These are phyloP conservation scores for Hipparchia semele DNA, from an alignment of 2,888 invertebrate species.

Conservation along the genomic window DNA sequence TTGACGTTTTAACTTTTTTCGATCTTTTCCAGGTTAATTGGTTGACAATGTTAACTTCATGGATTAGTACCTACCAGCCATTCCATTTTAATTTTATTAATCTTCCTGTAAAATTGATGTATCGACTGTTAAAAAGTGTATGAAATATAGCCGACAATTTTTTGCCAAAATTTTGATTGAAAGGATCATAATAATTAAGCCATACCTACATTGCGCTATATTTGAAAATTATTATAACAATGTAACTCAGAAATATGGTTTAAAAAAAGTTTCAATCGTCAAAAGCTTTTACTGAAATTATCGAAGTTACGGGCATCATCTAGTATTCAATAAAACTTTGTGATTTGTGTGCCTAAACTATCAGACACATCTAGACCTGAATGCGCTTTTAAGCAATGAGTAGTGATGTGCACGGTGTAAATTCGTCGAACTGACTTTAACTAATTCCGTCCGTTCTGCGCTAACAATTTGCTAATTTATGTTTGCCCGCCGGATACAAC, in stretches of 20 bases:
- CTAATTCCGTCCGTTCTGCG: conserved; percentile 27
- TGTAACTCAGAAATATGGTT: too few relatives aligned
- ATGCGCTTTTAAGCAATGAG: conserved; percentile 12
- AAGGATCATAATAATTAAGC: too few relatives aligned
- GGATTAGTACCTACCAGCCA: background rate
- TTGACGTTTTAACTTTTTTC: background rate
- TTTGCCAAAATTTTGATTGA: too few relatives aligned
- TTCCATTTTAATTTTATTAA: background rate
- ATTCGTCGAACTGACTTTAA: conserved; percentile 26
- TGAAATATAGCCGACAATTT: too few relatives aligned
- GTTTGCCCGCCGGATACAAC: conserved; percentile 29
- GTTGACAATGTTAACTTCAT: background rate
- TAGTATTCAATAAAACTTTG: too few relatives aligned
- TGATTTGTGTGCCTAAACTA: too few relatives aligned
- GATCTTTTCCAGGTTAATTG: background rate
- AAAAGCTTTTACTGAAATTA: background rate
- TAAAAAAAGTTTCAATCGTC: background rate
- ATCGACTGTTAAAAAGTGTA: too few relatives aligned
- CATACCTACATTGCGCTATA: too few relatives aligned
- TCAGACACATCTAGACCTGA: background rate
- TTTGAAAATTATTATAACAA: too few relatives aligned
- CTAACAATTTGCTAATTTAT: conserved; percentile 36
- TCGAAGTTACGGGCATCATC: too few relatives aligned
- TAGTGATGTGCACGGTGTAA: conserved; percentile 23
- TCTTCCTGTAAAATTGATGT: background rate